A percentile compares a stretch with the other conserved stretches of the same genome.
These are phyloP conservation scores for Ellobius talpinus DNA, from an alignment of 2,113 vertebrate genomes.

Conservation along the genomic window DNA sequence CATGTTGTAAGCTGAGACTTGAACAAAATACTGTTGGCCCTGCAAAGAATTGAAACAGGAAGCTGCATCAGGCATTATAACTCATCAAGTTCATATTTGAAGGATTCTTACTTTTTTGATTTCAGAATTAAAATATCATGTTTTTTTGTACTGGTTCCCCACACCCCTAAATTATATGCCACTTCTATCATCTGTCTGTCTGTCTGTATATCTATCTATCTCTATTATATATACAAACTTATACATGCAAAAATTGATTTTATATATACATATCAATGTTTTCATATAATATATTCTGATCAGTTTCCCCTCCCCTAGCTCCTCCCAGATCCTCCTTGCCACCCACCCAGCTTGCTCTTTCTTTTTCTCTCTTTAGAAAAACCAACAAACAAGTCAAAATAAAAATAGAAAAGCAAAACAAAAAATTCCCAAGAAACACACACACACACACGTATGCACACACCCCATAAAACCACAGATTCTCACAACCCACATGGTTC, in stretches of 20 bases:
- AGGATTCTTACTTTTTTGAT: conserved; percentile 20
- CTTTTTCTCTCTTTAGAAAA: not conserved
- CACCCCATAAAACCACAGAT: not conserved
- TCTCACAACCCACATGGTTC: conserved; percentile 23
- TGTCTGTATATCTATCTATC: not conserved
- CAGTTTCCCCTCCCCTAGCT: not conserved
- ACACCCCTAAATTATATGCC: not conserved
- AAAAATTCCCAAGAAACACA: not conserved
- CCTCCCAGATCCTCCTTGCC: not conserved
- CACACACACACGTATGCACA: not conserved
- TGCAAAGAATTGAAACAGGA: conserved; percentile 84
- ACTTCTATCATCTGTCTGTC: not conserved
- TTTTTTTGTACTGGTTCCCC: not conserved
- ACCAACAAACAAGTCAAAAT: not conserved
- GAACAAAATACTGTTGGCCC: conserved; percentile 93
- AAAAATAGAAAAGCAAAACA: not conserved
- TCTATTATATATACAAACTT: not conserved
- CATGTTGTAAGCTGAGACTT: conserved; percentile 96
- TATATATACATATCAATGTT: not conserved
- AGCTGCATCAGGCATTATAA: not conserved
- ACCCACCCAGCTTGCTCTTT: not conserved
- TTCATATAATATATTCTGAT: not conserved
- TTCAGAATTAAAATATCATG: not conserved
- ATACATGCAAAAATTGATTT: not conserved
- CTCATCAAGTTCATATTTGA: conserved; percentile 18